Percentiles rank a stretch among this genome's conserved stretches.
Evolutionary conservation across 1,140 invertebrate genomes (phyloP).

Genomic region (Galendromus occidentalis): DNA sequence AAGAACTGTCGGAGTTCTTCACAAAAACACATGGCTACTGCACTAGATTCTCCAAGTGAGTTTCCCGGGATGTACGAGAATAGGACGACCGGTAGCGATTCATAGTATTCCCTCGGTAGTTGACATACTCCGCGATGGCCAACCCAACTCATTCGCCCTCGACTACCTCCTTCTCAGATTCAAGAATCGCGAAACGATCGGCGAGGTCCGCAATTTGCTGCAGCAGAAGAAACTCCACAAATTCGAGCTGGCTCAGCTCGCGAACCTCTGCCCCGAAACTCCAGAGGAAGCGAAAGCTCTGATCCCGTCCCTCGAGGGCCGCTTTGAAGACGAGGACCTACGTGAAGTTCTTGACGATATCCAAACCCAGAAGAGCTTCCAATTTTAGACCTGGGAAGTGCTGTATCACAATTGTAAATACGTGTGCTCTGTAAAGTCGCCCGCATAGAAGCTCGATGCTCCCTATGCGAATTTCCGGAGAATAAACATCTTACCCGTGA

Average conservation of each 20-base stretch:
- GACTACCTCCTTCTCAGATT: slow-evolving; percentile 42
- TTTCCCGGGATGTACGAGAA: not conserved
- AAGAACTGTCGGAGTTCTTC: slow-evolving; percentile 94
- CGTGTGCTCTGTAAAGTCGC: too few relatives aligned
- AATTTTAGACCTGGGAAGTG: slow-evolving; percentile 44
- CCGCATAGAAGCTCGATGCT: too few relatives aligned
- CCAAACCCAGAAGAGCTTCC: slow-evolving; percentile 88
- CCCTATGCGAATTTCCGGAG: too few relatives aligned
- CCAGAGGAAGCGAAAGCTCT: slow-evolving; percentile 91
- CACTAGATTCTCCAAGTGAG: slow-evolving; percentile 51
- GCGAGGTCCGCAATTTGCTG: slow-evolving; percentile 68
- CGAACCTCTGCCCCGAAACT: slow-evolving; percentile 92
- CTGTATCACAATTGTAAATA: too few relatives aligned
- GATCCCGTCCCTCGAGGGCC: slow-evolving; percentile 79
- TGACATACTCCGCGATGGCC: too few relatives aligned
- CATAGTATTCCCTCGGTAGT: not conserved
- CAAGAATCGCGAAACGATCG: slow-evolving; percentile 94
- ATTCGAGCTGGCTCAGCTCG: slow-evolving; percentile 90
- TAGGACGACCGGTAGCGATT: not conserved
- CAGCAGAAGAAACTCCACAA: slow-evolving; percentile 91
- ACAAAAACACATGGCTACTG: slow-evolving; percentile 93
- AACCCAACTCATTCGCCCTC: not conserved
- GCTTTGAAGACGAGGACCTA: slow-evolving; percentile 89
- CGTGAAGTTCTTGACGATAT: slow-evolving; percentile 86
- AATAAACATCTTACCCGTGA: too few relatives aligned